phyloP scores from a whole-genome alignment of 2,888 invertebrate species.

The Agonopterix alstromeriana region DNA sequence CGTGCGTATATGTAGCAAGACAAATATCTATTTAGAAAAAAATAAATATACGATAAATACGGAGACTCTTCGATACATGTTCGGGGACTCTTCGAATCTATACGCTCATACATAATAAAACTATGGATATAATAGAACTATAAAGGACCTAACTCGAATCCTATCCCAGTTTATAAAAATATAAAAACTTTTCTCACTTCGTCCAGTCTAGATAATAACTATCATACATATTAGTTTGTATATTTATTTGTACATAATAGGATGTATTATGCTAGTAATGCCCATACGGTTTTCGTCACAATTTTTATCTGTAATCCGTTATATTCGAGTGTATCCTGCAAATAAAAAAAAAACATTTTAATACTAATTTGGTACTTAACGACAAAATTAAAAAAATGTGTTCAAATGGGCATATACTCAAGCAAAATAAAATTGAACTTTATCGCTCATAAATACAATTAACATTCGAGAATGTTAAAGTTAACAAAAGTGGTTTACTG shows the following conservation, averaged over 20 bases:
- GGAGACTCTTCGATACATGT: no score
- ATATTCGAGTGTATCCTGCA: slow-evolving; percentile 71
- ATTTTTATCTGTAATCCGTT: slow-evolving; percentile 60
- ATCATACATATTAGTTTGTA: not conserved
- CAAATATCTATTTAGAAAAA: no score
- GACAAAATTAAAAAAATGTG: no score
- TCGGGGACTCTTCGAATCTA: no score
- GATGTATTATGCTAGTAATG: slow-evolving; percentile 45
- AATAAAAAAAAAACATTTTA: slow-evolving; percentile 29
- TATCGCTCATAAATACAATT: not conserved
- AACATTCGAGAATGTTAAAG: no score
- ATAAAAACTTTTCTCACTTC: slow-evolving; percentile 23
- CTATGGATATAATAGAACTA: no score
- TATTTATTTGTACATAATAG: slow-evolving; percentile 2
- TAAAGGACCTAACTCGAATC: no score
- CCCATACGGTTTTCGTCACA: slow-evolving; percentile 62
- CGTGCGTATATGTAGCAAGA: no score
- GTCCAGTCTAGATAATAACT: slow-evolving; percentile 6
- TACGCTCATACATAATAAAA: no score
- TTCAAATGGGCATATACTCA: not conserved
- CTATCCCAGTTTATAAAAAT: slow-evolving; percentile 12
- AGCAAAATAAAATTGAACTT: not conserved
- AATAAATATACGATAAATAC: no score
- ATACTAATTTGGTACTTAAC: not conserved
- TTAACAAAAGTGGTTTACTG: no score